phyloP scores from a whole-genome alignment of 2,797 vertebrate species.

The Diglossa cyanea region DNA sequence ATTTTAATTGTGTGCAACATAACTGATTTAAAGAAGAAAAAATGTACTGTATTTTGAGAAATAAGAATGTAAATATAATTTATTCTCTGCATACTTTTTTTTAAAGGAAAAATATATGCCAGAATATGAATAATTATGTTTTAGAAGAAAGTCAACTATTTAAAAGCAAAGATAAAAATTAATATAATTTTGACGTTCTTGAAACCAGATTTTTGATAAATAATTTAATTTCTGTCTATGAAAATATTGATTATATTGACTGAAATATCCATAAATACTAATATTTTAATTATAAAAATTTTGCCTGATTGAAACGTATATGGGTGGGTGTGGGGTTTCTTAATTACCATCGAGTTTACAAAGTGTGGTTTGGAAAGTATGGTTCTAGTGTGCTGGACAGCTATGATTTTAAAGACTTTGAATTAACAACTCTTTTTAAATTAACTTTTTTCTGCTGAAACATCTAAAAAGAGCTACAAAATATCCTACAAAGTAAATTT shows the following conservation, averaged over 20 bases:
- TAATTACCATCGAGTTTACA: not conserved
- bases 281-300: not conserved
- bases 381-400: not conserved
- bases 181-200: not conserved
- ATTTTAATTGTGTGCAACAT: not conserved
- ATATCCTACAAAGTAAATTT: not conserved
- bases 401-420: not conserved
- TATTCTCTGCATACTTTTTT: not conserved
- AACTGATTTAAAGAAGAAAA: not conserved
- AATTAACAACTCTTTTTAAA: not conserved
- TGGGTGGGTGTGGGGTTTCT: rapidly evolving
- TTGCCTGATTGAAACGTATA: not conserved
- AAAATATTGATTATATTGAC: not conserved
- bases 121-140: not conserved
- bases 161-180: not conserved
- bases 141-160: not conserved
- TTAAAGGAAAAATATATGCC: not conserved
- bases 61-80: not conserved
- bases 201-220: not conserved
- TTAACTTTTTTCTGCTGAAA: not conserved
- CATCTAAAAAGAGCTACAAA: not conserved
- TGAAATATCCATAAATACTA: not conserved
- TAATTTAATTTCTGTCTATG: not conserved
- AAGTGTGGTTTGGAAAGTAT: not conserved
- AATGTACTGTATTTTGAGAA: not conserved